A percentile compares a stretch with the other conserved stretches of the same genome.
Conservation (phyloP, 1,140 invertebrate genomes). For the Calosoma granatense region DNA sequence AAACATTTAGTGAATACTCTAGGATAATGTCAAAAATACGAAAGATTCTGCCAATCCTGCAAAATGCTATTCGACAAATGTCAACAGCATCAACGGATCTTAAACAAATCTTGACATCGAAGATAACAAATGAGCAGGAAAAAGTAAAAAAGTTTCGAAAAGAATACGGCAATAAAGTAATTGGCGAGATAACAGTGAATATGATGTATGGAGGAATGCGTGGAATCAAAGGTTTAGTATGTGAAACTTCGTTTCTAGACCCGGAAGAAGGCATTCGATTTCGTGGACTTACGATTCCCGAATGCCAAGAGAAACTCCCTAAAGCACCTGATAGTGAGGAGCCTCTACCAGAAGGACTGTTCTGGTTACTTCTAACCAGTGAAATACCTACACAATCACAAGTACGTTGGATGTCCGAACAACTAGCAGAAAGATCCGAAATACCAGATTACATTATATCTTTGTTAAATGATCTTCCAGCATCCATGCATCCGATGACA, state of each 20-base stretch:
- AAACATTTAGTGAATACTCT: too few species aligned
- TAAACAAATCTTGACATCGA: constrained; percentile 61
- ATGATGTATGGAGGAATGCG: constrained; percentile 99
- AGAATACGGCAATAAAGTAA: constrained; percentile 72
- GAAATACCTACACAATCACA: constrained; percentile 80
- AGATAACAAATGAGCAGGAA: constrained; percentile 86
- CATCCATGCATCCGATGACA: constrained; percentile 88
- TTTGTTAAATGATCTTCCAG: constrained; percentile 93
- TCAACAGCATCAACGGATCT: background rate
- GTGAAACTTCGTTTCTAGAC: constrained; percentile 91
- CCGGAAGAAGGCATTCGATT: constrained; percentile 93
- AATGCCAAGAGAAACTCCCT: constrained; percentile 85
- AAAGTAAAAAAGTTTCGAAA: constrained; percentile 85
- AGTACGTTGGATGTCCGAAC: constrained; percentile 72
- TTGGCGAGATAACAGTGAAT: constrained; percentile 93
- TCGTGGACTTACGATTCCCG: constrained; percentile 89
- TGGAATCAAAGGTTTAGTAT: constrained; percentile 88
- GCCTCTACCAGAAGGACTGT: constrained; percentile 90
- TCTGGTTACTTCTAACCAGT: constrained; percentile 91
- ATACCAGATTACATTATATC: constrained; percentile 88
- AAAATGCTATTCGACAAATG: background rate
- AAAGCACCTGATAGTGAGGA: constrained; percentile 76
- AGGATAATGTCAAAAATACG: background rate
- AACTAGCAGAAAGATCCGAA: constrained; percentile 78
- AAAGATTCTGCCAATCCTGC: background rate